These are phyloP conservation scores for Scomber scombrus DNA, from an alignment of 2,113 vertebrate species.

Conservation along the genomic window DNA sequence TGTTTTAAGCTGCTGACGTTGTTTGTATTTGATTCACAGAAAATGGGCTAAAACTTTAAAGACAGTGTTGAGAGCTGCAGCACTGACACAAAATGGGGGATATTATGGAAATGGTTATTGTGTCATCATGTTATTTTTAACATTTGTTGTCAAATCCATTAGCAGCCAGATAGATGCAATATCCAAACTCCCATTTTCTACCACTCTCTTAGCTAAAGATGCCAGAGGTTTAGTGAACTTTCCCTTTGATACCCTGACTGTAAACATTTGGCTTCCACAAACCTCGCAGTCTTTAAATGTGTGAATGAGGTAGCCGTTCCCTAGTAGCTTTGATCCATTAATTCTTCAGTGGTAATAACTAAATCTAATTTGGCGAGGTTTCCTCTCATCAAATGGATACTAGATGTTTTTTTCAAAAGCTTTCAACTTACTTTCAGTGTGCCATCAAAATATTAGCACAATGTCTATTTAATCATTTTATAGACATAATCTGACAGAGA, in stretches of 20 bases:
- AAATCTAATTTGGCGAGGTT: not conserved
- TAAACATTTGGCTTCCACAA: not conserved
- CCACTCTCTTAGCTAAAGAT: too few relatives aligned
- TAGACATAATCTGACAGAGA: conserved; percentile 2
- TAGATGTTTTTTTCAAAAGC: not conserved
- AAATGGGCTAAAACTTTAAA: too few relatives aligned
- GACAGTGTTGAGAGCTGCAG: not conserved
- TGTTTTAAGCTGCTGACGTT: not conserved
- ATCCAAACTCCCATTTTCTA: too few relatives aligned
- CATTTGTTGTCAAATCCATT: not conserved
- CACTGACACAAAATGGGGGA: not conserved
- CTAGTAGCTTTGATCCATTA: not conserved
- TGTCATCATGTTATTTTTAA: not conserved
- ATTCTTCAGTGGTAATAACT: not conserved
- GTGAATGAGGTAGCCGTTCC: not conserved
- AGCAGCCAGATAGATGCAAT: too few relatives aligned
- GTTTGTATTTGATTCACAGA: not conserved
- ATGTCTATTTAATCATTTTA: not conserved
- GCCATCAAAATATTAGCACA: not conserved
- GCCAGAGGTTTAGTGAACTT: too few relatives aligned
- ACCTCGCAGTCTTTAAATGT: not conserved
- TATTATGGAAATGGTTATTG: too few relatives aligned
- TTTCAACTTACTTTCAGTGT: not conserved
- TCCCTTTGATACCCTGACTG: too few relatives aligned
- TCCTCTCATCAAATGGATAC: not conserved